phyloP scores from a whole-genome alignment of 2,888 invertebrate species.

The Orthonychiurus folsomi region DNA sequence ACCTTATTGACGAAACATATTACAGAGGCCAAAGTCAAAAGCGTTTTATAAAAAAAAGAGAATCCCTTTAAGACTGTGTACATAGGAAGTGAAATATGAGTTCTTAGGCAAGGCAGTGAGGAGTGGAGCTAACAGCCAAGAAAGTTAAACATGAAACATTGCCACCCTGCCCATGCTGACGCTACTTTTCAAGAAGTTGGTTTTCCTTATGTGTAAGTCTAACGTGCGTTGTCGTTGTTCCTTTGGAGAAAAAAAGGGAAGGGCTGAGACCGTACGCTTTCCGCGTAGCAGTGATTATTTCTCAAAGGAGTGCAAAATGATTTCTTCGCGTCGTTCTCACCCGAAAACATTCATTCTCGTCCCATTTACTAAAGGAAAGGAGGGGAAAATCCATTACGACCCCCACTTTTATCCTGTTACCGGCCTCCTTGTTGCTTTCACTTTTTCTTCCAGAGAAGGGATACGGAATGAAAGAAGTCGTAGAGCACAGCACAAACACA shows the following conservation, averaged over 20 bases:
- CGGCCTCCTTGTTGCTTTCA: background rate
- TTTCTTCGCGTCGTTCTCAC: background rate
- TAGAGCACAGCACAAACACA: background rate
- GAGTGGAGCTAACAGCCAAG: background rate
- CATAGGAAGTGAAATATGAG: background rate
- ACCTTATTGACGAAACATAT: background rate
- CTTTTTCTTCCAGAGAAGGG: background rate
- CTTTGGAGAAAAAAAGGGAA: no score
- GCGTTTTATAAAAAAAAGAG: no score
- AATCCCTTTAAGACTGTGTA: background rate
- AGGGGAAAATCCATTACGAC: background rate
- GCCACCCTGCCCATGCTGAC: background rate
- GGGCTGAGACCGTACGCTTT: background rate
- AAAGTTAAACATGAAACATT: constrained; percentile 1
- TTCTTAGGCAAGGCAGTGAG: background rate
- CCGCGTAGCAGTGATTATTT: background rate
- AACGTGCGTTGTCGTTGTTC: background rate
- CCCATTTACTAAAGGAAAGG: background rate
- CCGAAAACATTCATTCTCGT: background rate
- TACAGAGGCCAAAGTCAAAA: background rate
- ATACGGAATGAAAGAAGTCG: background rate
- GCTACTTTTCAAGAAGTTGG: background rate
- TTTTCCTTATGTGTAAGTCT: background rate
- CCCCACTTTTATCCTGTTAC: background rate
- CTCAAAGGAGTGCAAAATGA: constrained; percentile 1